Percentiles rank a stretch among this genome's conserved stretches.
These are phyloP conservation scores for Dipodomys stephensi DNA, from an alignment of 2,113 vertebrate genomes.

Conservation along the genomic window DNA sequence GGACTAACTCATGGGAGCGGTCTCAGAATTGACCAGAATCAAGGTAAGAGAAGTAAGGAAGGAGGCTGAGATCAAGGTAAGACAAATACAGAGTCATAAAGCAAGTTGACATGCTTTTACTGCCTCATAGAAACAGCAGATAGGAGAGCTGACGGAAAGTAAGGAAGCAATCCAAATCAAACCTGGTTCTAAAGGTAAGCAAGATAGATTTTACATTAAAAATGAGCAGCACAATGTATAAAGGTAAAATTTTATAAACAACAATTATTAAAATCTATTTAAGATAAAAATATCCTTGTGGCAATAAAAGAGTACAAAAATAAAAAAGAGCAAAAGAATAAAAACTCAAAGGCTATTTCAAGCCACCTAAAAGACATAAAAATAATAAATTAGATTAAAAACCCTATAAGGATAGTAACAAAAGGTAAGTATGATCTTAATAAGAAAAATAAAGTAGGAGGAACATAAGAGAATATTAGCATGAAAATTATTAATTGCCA, in stretches of 20 bases:
- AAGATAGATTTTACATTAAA: background rate
- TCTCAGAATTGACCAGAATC: background rate
- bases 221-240: background rate
- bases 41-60: background rate
- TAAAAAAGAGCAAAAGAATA: background rate
- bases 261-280: background rate
- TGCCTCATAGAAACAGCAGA: background rate
- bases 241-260: background rate
- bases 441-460: background rate
- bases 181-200: background rate
- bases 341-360: background rate
- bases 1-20: accelerated
- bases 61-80: background rate
- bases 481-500: background rate
- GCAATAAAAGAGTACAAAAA: background rate
- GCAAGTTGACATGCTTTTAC: background rate
- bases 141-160: no score
- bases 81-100: background rate
- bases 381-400: background rate
- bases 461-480: background rate
- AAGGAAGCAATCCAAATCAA: background rate
- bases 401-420: background rate
- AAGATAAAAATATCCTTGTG: background rate
- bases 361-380: background rate
- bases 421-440: background rate